These are phyloP conservation scores for Drosophila affinis DNA, from an alignment of 2,888 invertebrate species.

Conservation along the genomic window DNA sequence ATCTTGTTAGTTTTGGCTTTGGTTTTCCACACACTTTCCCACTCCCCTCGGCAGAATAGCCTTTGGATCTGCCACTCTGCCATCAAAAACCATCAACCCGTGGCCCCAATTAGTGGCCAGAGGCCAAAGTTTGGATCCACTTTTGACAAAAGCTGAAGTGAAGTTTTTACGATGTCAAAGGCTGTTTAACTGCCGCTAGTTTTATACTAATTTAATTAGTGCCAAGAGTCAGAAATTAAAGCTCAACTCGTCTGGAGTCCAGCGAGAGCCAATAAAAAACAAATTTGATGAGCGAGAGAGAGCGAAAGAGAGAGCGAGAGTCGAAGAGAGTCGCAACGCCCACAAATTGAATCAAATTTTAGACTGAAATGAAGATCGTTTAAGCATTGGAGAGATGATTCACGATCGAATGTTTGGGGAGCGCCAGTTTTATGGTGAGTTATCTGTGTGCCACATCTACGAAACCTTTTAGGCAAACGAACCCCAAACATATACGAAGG, in stretches of 20 bases:
- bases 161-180: conserved; percentile 26
- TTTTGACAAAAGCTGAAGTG: conserved; percentile 22
- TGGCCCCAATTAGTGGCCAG: conserved; percentile 16
- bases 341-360: conserved; percentile 4
- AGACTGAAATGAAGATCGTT: neutral
- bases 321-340: conserved; percentile 11
- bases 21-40: conserved; percentile 10
- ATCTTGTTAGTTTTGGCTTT: conserved; percentile 55
- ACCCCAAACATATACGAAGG: too few relatives aligned
- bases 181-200: conserved; percentile 19
- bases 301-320: neutral
- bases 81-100: conserved; percentile 15
- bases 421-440: neutral
- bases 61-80: neutral
- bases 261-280: neutral
- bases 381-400: conserved; percentile 8
- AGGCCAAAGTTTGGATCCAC: conserved; percentile 15
- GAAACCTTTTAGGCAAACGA: too few relatives aligned
- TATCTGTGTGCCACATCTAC: neutral
- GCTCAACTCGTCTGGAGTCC: neutral
- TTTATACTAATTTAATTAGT: conserved; percentile 43
- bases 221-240: neutral
- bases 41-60: neutral
- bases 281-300: conserved; percentile 19
- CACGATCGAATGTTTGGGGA: conserved; percentile 6